Base-by-base conservation (phyloP, 1,140 invertebrate genomes). In the Venturia canescens region DNA sequence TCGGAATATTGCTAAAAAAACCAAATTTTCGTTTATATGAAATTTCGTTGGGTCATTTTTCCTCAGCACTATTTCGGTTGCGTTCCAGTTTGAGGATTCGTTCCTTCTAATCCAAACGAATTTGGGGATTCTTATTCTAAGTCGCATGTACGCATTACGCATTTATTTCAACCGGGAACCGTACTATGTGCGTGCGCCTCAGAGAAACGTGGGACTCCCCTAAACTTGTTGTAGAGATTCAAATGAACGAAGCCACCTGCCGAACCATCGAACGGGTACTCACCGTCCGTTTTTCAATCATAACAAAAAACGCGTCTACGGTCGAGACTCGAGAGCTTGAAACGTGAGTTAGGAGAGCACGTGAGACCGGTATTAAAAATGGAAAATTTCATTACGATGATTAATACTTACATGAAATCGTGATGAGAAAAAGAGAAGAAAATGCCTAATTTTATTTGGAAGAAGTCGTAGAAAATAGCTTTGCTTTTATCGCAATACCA, bases 241-340 rank as follows among this genome's bases (percentile, higher is more conserved):
- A 44, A 44, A 44, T 9, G 38, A 44, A 44, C 38, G 38, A 44
- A 44, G 1, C 13, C 1, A 44, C 7, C 38, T 1, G 3, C 50
- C n/a, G 50, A 11, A 53, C 6, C 50, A 53, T 18, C 50, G 50
- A 21, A n/a, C 18, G 50, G n/a, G 50, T 53, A n/a, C 50, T 53
- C 50, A 53, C 50, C 50, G 50, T 4, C 5, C 50, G 60, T 63
- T 63, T 63, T 63, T 63, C 23, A 23, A 63, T 27, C 60, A 1
- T 23, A 69, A 31, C 5, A 31, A 31, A 31, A 69, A 69, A 31
- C 66, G 66, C n/a, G 60, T 27, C 60, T 63, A 27, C 60, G 60
- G 23, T 63, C 31, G 75, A 77, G 75, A 77, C 75, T 77, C 57
- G 75, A 77, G 60, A 44, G 75, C 57, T 77, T 74, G n/a, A 69